Base-by-base conservation (phyloP, 2,113 vertebrate species). In the Setophaga kirtlandii region DNA sequence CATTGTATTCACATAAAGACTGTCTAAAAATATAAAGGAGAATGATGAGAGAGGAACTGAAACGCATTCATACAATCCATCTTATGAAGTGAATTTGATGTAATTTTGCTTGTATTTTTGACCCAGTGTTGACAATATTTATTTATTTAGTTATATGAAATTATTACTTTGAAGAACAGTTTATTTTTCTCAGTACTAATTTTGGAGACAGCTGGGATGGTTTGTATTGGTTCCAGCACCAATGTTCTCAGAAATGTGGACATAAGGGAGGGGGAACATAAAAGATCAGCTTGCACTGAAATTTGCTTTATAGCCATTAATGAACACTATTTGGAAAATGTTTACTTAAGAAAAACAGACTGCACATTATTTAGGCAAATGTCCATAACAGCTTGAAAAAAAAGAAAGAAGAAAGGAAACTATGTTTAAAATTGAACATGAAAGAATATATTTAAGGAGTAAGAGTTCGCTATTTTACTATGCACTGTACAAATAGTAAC, bases 1-100 rank as follows among this genome's bases (percentile, higher is more conserved):
- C 99, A 99, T 99, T 99, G 99, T 99, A 98, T 98, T 99, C 98
- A 98, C 98, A 99, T 99, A 99, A 99, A 99, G 99, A 98, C 98
- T 98, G 98, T 98, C 99, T 99, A 99, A 99, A 99, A 99, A 99
- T 99, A 99, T 99, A 99, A 99, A 98, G 97, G 98, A 99, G 98
- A 99, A 98, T 98, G 99, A 99, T 99, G 98, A 99, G 98, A 98
- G 98, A 98, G 98, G 98, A 98, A 98, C 97, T 96, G 94, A 98
- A 98, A 98, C 97, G 97, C 95, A 98, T 98, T 98, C 96, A 97
- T 97, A 96, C 96, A 96, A 97, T 97, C 97, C 98, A 98, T 98
- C 98, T 98, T 98, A 97, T 59, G 97, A 98, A 98, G 97, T 93
- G 95, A 98, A 98, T 98, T 98, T 98, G 98, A 98, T 99, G 98